These are phyloP conservation scores for Alces alces DNA, from an alignment of 2,113 vertebrate species.

Conservation along the genomic window DNA sequence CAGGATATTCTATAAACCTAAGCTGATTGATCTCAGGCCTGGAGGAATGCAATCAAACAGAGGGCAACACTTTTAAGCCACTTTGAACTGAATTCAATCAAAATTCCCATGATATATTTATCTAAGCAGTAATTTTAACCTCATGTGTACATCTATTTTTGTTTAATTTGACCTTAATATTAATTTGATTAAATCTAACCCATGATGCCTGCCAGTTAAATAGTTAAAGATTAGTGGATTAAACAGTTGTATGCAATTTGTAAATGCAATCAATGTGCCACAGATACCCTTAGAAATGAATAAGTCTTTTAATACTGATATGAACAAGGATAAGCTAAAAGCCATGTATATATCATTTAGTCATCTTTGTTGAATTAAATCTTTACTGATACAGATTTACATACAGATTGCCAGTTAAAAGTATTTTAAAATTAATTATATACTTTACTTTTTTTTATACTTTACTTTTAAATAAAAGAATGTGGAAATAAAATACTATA, in stretches of 20 bases:
- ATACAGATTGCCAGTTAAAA: not conserved
- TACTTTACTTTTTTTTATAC: not conserved
- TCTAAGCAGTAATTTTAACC: not conserved
- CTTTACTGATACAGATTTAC: not conserved
- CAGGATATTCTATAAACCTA: not conserved
- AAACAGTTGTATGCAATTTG: not conserved
- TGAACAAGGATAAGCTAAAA: not conserved
- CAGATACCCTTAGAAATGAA: not conserved
- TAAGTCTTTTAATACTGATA: not conserved
- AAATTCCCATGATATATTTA: not conserved
- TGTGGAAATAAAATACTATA: not conserved
- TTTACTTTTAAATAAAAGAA: not conserved
- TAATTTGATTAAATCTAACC: not conserved
- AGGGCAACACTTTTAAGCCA: not conserved
- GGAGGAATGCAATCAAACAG: not conserved
- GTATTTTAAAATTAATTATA: not conserved
- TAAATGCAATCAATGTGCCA: not conserved
- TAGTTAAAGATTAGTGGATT: not conserved
- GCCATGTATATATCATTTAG: not conserved
- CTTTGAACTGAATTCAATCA: not conserved
- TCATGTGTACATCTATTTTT: not conserved
- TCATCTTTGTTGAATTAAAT: not conserved
- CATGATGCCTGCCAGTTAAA: not conserved
- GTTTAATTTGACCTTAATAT: not conserved
- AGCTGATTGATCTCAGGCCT: not conserved